Conservation (phyloP, 1,140 invertebrate species). For the Ceratina australensis region DNA sequence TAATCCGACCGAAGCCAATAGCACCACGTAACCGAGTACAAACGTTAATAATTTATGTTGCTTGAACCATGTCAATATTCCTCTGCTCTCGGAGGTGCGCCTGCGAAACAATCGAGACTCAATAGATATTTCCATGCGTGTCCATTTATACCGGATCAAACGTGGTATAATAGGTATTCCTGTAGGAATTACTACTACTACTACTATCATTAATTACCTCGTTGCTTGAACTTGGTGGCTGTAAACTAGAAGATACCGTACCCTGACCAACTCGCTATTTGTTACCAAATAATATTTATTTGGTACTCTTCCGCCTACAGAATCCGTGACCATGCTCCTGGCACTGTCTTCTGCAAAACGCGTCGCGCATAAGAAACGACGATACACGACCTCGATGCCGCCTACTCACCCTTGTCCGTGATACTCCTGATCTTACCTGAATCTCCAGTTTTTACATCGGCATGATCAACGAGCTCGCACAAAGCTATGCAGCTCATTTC, state of each 20-base stretch:
- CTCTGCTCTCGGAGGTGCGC: slow-evolving; percentile 56
- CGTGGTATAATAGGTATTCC: too few species aligned
- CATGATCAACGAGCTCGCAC: slow-evolving; percentile 88
- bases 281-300: slow-evolving; percentile 87
- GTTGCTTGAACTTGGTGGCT: slow-evolving; percentile 77
- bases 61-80: slow-evolving; percentile 75
- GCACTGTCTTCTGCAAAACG: slow-evolving; percentile 66
- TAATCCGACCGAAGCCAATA: slow-evolving; percentile 77
- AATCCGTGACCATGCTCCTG: slow-evolving; percentile 74
- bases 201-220: too few species aligned
- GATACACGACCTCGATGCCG: slow-evolving; percentile 1
- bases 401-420: too few species aligned
- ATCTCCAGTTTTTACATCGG: slow-evolving; percentile 78
- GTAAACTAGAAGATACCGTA: slow-evolving; percentile 90
- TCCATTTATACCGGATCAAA: too few species aligned
- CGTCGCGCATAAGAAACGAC: slow-evolving; percentile 11
- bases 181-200: too few species aligned
- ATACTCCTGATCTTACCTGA: too few species aligned
- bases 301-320: slow-evolving; percentile 82
- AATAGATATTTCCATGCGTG: too few species aligned
- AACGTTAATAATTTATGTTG: slow-evolving; percentile 78
- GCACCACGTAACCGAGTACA: slow-evolving; percentile 76
- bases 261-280: slow-evolving; percentile 87
- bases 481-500: slow-evolving; percentile 88
- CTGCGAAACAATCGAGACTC: slow-evolving; percentile 66